Percentiles rank a stretch among this genome's conserved stretches.
phyloP scores from a whole-genome alignment of 2,888 invertebrate species.

The Temnothorax unifasciatus region DNA sequence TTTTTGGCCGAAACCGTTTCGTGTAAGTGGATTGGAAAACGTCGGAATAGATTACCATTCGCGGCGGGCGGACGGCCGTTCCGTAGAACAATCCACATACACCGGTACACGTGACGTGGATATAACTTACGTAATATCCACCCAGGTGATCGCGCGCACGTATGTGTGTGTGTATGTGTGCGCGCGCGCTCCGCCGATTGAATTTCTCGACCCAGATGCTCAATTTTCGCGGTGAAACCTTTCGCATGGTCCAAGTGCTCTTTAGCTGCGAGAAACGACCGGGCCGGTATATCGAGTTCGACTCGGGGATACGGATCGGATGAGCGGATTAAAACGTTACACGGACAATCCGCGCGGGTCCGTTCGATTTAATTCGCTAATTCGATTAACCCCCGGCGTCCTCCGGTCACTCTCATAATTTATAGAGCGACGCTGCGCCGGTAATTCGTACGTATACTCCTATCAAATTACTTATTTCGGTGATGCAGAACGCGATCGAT shows the following conservation, averaged over 20 bases:
- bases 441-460: constrained; percentile 36
- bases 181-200: constrained; percentile 16
- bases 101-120: constrained; percentile 11
- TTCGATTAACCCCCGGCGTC: constrained; percentile 56
- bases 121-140: constrained; percentile 38
- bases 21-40: constrained; percentile 57
- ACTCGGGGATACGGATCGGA: constrained; percentile 50
- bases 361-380: constrained; percentile 65
- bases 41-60: constrained; percentile 52
- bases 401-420: constrained; percentile 53
- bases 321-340: constrained; percentile 64
- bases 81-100: constrained; percentile 46
- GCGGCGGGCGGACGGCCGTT: not conserved
- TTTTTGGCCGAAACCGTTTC: constrained; percentile 48
- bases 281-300: constrained; percentile 42
- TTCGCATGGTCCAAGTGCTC: constrained; percentile 42
- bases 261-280: constrained; percentile 44
- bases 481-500: constrained; percentile 28
- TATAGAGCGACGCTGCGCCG: constrained; percentile 38
- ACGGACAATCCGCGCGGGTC: constrained; percentile 51
- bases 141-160: constrained; percentile 6
- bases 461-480: constrained; percentile 57
- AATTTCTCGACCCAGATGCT: constrained; percentile 47
- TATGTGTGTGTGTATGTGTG: not conserved
- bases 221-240: constrained; percentile 52